phyloP scores from a whole-genome alignment of 1,140 invertebrate species.

The Listronotus bonariensis region DNA sequence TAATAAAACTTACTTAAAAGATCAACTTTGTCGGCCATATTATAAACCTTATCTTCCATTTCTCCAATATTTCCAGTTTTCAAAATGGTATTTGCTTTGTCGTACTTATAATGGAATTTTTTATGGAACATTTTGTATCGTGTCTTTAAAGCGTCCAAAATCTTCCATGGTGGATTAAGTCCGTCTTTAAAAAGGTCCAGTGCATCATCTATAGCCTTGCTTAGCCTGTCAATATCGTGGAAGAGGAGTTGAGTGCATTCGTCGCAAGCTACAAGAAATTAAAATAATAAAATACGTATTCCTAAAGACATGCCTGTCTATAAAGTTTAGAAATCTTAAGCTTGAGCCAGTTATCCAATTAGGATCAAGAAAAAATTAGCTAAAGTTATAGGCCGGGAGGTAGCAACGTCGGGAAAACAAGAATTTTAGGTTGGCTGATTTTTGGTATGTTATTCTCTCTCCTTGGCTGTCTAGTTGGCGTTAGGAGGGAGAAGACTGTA shows the following conservation, averaged over 20 bases:
- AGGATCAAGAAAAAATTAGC: no score
- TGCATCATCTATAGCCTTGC: slow-evolving; percentile 42
- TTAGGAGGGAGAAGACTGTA: no score
- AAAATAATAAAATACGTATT: no score
- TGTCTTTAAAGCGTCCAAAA: slow-evolving; percentile 31
- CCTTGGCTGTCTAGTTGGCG: no score
- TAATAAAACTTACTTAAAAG: slow-evolving; percentile 6
- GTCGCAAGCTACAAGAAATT: slow-evolving; percentile 76
- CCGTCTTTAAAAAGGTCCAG: slow-evolving; percentile 46
- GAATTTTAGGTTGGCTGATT: no score
- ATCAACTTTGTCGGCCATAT: slow-evolving; percentile 30
- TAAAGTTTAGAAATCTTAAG: no score
- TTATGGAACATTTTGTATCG: slow-evolving; percentile 27
- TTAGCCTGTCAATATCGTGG: slow-evolving; percentile 60
- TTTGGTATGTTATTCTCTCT: no score
- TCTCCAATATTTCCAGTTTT: slow-evolving; percentile 49
- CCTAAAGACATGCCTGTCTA: no score
- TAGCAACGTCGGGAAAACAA: no score
- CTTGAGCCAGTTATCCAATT: no score
- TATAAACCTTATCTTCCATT: slow-evolving; percentile 41
- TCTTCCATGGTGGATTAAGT: slow-evolving; percentile 49
- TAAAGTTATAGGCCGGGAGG: no score
- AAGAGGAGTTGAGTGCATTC: slow-evolving; percentile 87
- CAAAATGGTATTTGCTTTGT: slow-evolving; percentile 59
- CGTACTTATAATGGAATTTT: slow-evolving; percentile 50